Conservation (phyloP, 2,113 vertebrate species). For the Tychaedon coryphoeus region DNA sequence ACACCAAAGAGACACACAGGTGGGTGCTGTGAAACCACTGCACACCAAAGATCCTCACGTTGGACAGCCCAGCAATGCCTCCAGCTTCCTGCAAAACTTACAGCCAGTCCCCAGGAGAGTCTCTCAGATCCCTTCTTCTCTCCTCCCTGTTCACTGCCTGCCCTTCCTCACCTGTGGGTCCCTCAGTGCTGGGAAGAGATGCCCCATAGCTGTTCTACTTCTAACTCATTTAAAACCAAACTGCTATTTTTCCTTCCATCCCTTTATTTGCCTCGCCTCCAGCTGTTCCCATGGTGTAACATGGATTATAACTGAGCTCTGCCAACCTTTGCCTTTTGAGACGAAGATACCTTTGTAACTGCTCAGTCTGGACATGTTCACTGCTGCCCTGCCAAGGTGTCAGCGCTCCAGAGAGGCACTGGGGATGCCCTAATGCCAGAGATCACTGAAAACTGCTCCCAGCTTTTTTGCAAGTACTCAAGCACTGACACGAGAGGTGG, state of each 20-base stretch:
- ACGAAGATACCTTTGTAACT: fast-evolving
- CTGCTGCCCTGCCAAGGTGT: background rate
- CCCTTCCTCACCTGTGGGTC: background rate
- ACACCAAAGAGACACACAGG: background rate
- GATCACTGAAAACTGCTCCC: background rate
- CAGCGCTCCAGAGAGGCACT: background rate
- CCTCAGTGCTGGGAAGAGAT: background rate
- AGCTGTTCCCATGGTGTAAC: background rate
- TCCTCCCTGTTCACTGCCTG: background rate
- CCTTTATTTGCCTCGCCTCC: background rate
- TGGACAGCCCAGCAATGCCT: background rate
- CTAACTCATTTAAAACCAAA: background rate
- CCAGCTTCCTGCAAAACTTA: fast-evolving
- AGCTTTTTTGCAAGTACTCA: background rate
- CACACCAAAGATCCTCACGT: fast-evolving
- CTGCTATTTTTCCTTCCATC: background rate
- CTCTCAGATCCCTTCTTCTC: background rate
- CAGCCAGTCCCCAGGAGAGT: background rate
- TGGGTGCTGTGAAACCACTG: background rate
- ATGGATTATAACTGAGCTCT: background rate
- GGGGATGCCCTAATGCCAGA: background rate
- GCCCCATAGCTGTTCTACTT: background rate
- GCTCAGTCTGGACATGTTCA: fast-evolving
- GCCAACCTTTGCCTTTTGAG: background rate
- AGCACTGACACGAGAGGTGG: fast-evolving